Evolutionary conservation across 2,888 invertebrate genomes (phyloP).

Genomic region (Cylindroiulus punctatus): DNA sequence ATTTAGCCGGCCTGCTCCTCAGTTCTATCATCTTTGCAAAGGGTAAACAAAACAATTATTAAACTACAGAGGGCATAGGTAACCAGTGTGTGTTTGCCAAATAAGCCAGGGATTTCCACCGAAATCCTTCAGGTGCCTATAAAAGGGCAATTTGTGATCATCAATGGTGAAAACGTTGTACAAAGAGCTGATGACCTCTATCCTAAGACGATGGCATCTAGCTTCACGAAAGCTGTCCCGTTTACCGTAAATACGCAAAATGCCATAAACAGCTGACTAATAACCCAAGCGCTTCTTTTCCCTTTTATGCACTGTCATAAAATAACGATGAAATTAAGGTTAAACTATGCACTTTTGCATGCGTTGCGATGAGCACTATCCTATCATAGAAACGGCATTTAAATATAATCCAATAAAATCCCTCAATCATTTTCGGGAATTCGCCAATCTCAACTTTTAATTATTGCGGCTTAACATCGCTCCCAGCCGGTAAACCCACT

Average conservation of each 20-base stretch:
- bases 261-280: neutral
- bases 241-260: neutral
- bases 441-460: slow-evolving; percentile 25
- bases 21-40: neutral
- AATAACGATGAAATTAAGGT: slow-evolving; percentile 23
- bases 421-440: slow-evolving; percentile 39
- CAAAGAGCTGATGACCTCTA: neutral
- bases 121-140: neutral
- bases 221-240: neutral
- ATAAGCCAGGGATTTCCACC: neutral
- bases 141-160: neutral
- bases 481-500: neutral
- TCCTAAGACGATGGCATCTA: neutral
- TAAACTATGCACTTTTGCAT: neutral
- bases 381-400: neutral
- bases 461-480: neutral
- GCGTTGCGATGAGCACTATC: neutral
- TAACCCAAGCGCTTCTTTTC: neutral
- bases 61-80: neutral
- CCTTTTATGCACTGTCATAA: slow-evolving; percentile 3
- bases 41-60: neutral
- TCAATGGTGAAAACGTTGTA: neutral
- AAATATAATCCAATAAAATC: slow-evolving; percentile 37
- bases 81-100: neutral
- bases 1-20: neutral